Evolutionary conservation across 1,140 invertebrate genomes (phyloP), one percentile per base, ranked within the genome.

Genomic region (Drosophila ananassae): DNA sequence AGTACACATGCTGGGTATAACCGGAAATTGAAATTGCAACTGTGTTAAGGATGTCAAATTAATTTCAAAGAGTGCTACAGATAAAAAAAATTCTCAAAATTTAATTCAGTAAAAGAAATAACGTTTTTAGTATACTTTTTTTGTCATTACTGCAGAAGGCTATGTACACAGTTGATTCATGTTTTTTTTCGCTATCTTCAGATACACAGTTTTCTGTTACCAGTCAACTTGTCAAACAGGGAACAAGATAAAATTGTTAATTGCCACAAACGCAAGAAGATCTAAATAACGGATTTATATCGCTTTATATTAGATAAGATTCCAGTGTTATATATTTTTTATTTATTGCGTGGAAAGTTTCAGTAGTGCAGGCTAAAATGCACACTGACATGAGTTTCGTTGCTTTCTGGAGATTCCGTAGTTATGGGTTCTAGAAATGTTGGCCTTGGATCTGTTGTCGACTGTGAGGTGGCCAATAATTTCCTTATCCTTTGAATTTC

Each of bases 271-370:
- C 30, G 17, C 13, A 22, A 47, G 8, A 17, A 47, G 28, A 47
- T 63, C 3, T 56, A 69, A 68, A 68, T 69, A 3, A 39, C 9
- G 25, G 25, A 69, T 69, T 68, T 69, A 69, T 67, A 12, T 2
- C 13, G 2, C 9, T 9, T n/a, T 50, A 48, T n/a, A 37, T 37
- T 37, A 37, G 34, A 22, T 39, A 22, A 69, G 37, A 24, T 69
- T 48, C 50, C 21, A 28, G 9, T 21, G 25, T 8, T 24, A 39
- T 48, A 54, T 5, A 10, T 34, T 12, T 28, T 56, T 41, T 39
- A 55, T 54, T 8, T 10, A 1, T 4, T 4, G 2, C 6, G 51
- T 21, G 63, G 41, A 69, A 69, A 69, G 21, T 32, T 69, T 56
- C 37, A 3, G 2, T 39, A 68, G 17, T 69, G 63, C 63, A 69